phyloP scores from a whole-genome alignment of 2,113 vertebrate species.

The Lota lota region DNA sequence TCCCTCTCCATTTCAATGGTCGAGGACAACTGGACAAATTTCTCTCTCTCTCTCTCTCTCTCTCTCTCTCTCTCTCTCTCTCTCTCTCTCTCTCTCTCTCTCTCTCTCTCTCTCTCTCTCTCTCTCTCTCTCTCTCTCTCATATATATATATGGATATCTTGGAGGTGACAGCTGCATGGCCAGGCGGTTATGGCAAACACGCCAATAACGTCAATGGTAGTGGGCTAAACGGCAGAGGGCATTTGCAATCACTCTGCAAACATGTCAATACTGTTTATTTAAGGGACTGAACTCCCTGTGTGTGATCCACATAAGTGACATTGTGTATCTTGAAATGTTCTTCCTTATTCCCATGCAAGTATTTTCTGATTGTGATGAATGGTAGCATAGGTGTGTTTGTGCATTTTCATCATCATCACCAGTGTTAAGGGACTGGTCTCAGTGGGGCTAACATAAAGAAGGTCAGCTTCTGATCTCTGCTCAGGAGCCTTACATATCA shows the following conservation, averaged over 20 bases:
- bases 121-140: not conserved
- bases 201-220: slow-evolving; percentile 57
- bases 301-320: slow-evolving; percentile 2
- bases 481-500: no score
- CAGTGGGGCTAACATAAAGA: no score
- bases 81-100: not conserved
- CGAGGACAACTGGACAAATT: no score
- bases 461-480: no score
- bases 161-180: slow-evolving; percentile 43
- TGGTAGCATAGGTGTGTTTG: no score
- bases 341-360: no score
- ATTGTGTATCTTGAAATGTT: no score
- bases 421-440: no score
- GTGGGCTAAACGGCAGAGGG: slow-evolving; percentile 46
- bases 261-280: slow-evolving; percentile 66
- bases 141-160: slow-evolving; percentile 58
- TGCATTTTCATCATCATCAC: no score
- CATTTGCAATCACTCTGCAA: slow-evolving; percentile 36
- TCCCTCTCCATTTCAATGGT: slow-evolving; percentile 1
- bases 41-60: not conserved
- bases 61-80: not conserved
- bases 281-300: slow-evolving; percentile 48
- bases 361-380: no score
- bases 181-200: slow-evolving; percentile 53
- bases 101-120: no score